These are phyloP conservation scores for Cybosia mesomella DNA, from an alignment of 2,888 invertebrate genomes.

Conservation along the genomic window DNA sequence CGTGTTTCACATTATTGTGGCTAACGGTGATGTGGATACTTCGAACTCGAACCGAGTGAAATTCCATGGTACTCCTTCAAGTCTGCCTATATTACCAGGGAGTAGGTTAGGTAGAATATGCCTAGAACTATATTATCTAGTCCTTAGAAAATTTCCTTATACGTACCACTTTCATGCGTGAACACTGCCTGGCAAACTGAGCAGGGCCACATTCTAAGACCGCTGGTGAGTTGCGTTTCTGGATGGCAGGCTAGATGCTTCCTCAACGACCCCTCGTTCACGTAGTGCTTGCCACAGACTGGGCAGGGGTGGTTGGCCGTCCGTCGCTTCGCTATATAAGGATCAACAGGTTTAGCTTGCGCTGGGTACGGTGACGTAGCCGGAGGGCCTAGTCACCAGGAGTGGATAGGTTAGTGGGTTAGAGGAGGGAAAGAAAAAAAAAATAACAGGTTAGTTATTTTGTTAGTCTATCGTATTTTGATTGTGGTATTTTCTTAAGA, in stretches of 20 bases:
- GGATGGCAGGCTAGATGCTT: conserved; percentile 98
- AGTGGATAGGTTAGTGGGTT: conserved; percentile 83
- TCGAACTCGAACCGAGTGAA: too few relatives aligned
- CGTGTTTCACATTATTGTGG: too few relatives aligned
- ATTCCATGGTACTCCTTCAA: too few relatives aligned
- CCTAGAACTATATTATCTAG: neutral
- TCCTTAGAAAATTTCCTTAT: neutral
- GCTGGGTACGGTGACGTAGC: conserved; percentile 88
- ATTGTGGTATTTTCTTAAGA: conserved; percentile 30
- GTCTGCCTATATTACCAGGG: too few relatives aligned
- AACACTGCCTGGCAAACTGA: conserved; percentile 98
- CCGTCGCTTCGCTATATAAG: conserved; percentile 96
- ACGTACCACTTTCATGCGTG: conserved; percentile 96
- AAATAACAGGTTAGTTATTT: conserved; percentile 74
- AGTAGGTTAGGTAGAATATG: neutral
- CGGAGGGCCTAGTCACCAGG: conserved; percentile 88
- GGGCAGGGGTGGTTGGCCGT: conserved; percentile 98
- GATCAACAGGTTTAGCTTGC: conserved; percentile 89
- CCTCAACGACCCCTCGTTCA: conserved; percentile 96
- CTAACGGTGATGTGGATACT: too few relatives aligned
- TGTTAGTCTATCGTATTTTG: conserved; percentile 61
- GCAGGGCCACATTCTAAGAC: conserved; percentile 98
- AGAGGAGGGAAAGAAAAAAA: conserved; percentile 64
- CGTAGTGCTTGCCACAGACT: conserved; percentile 98
- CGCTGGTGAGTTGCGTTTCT: conserved; percentile 95